phyloP scores from a whole-genome alignment of 1,140 invertebrate genomes.

The Apolygus lucorum region DNA sequence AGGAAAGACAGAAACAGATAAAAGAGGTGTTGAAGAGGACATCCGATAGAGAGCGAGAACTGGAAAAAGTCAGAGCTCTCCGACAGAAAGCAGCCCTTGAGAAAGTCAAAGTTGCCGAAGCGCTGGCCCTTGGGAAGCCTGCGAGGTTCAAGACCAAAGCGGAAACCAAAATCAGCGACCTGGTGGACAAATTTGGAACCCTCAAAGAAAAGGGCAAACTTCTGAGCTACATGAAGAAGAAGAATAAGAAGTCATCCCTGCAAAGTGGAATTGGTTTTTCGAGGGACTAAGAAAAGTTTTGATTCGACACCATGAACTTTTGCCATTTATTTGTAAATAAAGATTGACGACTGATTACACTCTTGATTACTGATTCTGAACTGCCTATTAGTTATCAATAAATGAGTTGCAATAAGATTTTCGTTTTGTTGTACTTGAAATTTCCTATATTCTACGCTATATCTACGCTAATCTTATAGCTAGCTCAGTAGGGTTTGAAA shows the following conservation, averaged over 20 bases:
- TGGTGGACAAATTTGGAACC: slow-evolving; percentile 15
- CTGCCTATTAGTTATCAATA: too few relatives aligned
- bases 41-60: not conserved
- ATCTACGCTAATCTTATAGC: too few relatives aligned
- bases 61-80: not conserved
- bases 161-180: slow-evolving; percentile 9
- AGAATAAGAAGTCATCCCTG: slow-evolving; percentile 9
- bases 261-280: too few relatives aligned
- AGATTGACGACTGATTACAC: too few relatives aligned
- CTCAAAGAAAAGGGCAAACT: slow-evolving; percentile 20
- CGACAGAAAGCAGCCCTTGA: slow-evolving; percentile 8
- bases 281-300: too few relatives aligned
- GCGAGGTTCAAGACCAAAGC: slow-evolving; percentile 16
- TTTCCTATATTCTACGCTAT: too few relatives aligned
- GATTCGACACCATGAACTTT: too few relatives aligned
- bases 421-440: too few relatives aligned
- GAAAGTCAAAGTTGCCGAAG: not conserved
- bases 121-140: not conserved
- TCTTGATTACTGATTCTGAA: too few relatives aligned
- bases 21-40: not conserved
- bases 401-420: too few relatives aligned
- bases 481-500: too few relatives aligned
- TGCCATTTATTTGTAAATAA: too few relatives aligned
- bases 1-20: not conserved
- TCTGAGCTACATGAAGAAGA: slow-evolving; percentile 8